Evolutionary conservation across 2,888 invertebrate genomes (phyloP).

Genomic region (Eupithecia tripunctaria): DNA sequence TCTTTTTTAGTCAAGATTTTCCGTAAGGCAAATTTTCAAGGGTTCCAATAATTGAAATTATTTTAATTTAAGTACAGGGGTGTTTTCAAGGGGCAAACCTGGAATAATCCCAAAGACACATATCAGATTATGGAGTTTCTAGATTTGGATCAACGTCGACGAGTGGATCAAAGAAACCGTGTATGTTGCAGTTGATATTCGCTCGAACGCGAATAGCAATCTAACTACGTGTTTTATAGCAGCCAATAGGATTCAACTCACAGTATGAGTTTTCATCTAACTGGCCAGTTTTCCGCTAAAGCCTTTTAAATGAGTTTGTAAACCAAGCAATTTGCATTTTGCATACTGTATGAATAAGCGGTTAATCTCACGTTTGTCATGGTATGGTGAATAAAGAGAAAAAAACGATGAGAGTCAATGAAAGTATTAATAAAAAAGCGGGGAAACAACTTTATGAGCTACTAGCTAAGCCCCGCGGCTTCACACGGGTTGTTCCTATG

Average conservation of each 20-base stretch:
- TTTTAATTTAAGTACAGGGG: too few species aligned
- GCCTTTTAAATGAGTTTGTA: constrained; percentile 34
- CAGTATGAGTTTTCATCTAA: not conserved
- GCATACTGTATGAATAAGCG: constrained; percentile 21
- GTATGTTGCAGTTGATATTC: not conserved
- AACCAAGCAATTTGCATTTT: constrained; percentile 33
- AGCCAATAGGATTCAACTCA: not conserved
- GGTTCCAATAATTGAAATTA: too few species aligned
- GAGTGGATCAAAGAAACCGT: not conserved
- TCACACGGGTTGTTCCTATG: too few species aligned
- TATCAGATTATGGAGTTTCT: not conserved
- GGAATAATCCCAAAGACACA: not conserved
- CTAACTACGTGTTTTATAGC: not conserved
- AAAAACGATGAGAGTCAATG: constrained; percentile 23
- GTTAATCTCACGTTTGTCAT: constrained; percentile 28
- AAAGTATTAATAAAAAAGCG: constrained; percentile 13
- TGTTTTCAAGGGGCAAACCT: too few species aligned
- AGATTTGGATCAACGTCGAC: not conserved
- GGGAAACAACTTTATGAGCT: not conserved
- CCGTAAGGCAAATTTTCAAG: too few species aligned
- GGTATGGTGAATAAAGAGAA: constrained; percentile 22
- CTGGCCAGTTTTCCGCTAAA: constrained; percentile 16
- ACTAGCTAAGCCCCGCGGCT: too few species aligned
- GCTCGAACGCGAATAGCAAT: not conserved
- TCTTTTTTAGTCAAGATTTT: too few species aligned